Evolutionary conservation across 2,888 invertebrate genomes (phyloP), one percentile per base, ranked within the genome.

Genomic region (Macrophya annulata): DNA sequence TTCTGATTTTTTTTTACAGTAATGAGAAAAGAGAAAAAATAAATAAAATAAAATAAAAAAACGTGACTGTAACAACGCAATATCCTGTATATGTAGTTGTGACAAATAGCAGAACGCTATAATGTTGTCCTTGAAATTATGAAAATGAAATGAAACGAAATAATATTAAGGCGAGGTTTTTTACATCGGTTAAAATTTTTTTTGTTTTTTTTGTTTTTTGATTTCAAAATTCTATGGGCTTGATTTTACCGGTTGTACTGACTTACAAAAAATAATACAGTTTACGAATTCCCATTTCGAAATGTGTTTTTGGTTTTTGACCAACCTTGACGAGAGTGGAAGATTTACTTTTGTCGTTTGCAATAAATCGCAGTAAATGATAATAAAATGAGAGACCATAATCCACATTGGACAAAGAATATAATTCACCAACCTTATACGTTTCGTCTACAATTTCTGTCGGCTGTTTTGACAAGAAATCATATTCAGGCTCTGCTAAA

Each of bases 391-490:
- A n/a, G 17, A 17, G 51, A 31, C 31, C 12, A 81, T 43, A 62
- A 81, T 72, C 62, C 10, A 71, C 71, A 84, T 25, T n/a, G 76
- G 45, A 65, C 85, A 79, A 17, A 71, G 68, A 62, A 45, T 55
- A 55, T 51, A 31, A 81, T 62, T 72, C 37, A 85, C 87, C 85
- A 89, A 97, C 96, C 94, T 96, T 97, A 93, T 96, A 98, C 0
- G 97, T 97, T 94, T 98, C 97, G 93, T 98, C 97, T 9, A 97
- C 96, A 88, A 97, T 96, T 93, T 98, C 97, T 10, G 97, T 96
- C 0, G 98, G 98, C 90, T 98, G 97, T 62, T 97, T 95, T 9
- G 97, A 97, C 4, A 98, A 95, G 90, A 97, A 97, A 92, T 98
- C 97, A 91, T 97, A 98, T 93, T 97, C 97, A 0, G 97, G 97